A percentile compares a stretch with the other conserved stretches of the same genome.
phyloP scores from a whole-genome alignment of 1,140 invertebrate species.

The Helicoverpa armigera region DNA sequence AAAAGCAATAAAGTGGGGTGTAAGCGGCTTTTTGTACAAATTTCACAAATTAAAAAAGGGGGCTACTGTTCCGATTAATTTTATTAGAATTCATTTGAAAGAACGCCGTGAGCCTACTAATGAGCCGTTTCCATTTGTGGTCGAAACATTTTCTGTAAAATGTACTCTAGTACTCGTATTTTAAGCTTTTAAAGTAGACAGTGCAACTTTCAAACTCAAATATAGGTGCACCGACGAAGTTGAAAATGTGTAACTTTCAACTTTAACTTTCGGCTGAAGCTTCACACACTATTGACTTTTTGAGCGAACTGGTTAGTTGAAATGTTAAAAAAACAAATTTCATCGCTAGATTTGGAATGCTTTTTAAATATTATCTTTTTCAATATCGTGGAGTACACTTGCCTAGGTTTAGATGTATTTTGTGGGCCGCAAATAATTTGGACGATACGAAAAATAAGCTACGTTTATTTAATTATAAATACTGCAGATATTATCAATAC shows the following conservation, averaged over 20 bases:
- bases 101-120: constrained; percentile 69
- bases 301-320: not conserved
- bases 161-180: not conserved
- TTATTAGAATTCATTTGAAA: constrained; percentile 80
- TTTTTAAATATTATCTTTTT: not conserved
- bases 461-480: no score
- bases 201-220: constrained; percentile 16
- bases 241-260: constrained; percentile 17
- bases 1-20: constrained; percentile 63
- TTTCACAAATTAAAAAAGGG: constrained; percentile 69
- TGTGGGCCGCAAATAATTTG: no score
- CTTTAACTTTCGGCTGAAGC: constrained; percentile 3
- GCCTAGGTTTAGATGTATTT: no score
- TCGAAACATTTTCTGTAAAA: constrained; percentile 4
- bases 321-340: not conserved
- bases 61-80: constrained; percentile 71
- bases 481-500: no score
- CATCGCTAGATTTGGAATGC: not conserved
- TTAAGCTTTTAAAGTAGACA: not conserved
- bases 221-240: constrained; percentile 10
- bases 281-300: constrained; percentile 12
- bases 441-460: no score
- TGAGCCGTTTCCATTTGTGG: constrained; percentile 56
- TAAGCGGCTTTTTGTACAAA: constrained; percentile 56
- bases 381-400: no score